These are phyloP conservation scores for Tetramorium simillimum DNA, from an alignment of 1,140 invertebrate species.

Conservation along the genomic window DNA sequence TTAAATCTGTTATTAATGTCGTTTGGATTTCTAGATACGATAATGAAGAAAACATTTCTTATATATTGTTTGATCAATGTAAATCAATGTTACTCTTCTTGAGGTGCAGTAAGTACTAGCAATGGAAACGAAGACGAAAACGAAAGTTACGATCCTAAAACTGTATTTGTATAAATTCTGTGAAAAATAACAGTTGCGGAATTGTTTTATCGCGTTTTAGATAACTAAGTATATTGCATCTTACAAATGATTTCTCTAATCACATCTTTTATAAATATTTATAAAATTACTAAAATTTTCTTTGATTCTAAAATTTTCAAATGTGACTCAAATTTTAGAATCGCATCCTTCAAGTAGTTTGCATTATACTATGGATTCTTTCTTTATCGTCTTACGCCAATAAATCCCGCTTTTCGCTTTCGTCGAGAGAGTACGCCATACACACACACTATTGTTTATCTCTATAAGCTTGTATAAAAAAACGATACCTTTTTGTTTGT, in stretches of 20 bases:
- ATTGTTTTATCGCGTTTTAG: background rate
- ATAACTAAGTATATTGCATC: background rate
- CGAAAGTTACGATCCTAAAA: slow-evolving; percentile 21
- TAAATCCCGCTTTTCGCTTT: slow-evolving; percentile 39
- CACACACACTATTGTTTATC: slow-evolving; percentile 56
- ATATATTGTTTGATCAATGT: background rate
- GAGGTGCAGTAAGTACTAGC: background rate
- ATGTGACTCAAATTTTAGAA: slow-evolving; percentile 9
- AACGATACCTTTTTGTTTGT: slow-evolving; percentile 66
- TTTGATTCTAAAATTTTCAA: background rate
- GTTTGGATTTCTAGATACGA: background rate
- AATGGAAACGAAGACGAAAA: slow-evolving; percentile 30
- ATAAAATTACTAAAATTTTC: background rate
- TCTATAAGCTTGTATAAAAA: slow-evolving; percentile 74
- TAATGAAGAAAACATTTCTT: background rate
- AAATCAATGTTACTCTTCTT: background rate
- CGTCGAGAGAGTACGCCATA: slow-evolving; percentile 41
- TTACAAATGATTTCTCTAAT: background rate
- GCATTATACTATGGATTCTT: background rate
- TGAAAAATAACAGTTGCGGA: background rate
- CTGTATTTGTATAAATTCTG: background rate
- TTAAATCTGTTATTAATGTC: background rate
- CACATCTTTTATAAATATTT: background rate
- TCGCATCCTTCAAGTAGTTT: background rate
- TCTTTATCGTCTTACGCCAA: slow-evolving; percentile 10